Evolutionary conservation across 1,140 invertebrate species (phyloP), one percentile per base, ranked within the genome.

Genomic region (Microvelia longipes): DNA sequence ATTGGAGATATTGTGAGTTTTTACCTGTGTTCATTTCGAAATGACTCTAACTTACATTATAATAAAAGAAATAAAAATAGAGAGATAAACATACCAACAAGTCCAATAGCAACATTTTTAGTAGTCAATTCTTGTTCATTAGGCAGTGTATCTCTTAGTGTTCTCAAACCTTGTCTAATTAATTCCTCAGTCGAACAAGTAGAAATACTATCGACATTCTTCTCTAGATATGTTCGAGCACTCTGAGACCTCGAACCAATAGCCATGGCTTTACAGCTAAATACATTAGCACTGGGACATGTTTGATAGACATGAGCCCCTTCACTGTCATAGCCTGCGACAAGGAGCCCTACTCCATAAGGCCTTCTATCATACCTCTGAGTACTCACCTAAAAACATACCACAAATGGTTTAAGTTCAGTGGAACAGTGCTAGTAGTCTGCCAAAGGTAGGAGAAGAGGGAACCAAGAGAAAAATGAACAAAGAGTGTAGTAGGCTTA

Each of bases 201-300:
- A 1, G 76, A 69, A 79, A 98, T 94, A 70, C 87, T 84, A 73
- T 85, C 87, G 26, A 98, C 80, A 78, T 97, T 86, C 75, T 94
- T 95, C 80, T 98, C 96, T 67, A 99, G 82, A 79, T 99, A 99
- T 19, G 97, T 99, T 70, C 96, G 82, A 26, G 98, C 96, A 73
- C 93, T 95, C 79, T 99, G 98, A 1, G 96, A 99, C 29, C 98
- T 83, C n/a, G 96, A 87, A 1, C 98, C 98, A 75, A 99, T 98
- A 0, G 97, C 95, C 95, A 99, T 98, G 2, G 96, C 93, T 78
- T 96, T 94, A 80, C 96, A 98, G 78, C 97, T 93, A 78, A 95
- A 96, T 78, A 89, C 97, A 79, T 98, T 98, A 1, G 96, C 96
- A 0, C 15, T 24, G 5, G 97, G 97, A 80, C 96, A 98, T 0